A percentile compares a stretch with the other conserved stretches of the same genome.
Evolutionary conservation across 2,113 vertebrate genomes (phyloP).

Genomic region (Romanogobio albipinnatus): DNA sequence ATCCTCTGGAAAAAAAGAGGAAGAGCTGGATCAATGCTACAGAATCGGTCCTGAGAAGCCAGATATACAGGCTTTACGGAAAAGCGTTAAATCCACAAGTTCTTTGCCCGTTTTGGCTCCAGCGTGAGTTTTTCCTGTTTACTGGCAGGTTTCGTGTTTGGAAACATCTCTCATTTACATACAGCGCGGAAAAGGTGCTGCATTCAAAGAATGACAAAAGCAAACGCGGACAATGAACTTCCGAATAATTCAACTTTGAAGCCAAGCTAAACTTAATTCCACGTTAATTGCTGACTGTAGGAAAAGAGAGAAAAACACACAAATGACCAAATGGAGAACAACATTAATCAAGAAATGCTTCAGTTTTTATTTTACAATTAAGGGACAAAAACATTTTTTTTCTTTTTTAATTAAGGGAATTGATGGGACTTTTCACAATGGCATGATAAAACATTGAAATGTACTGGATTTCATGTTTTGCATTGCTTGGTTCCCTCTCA

Average conservation of each 20-base stretch:
- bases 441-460: conserved; percentile 94
- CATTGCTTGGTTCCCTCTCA: conserved; percentile 83
- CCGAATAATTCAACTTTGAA: conserved; percentile 6
- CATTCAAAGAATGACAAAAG: conserved; percentile 26
- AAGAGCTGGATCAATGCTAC: conserved; percentile 38
- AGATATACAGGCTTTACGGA: conserved; percentile 46
- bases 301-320: background rate
- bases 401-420: conserved; percentile 78
- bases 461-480: conserved; percentile 84
- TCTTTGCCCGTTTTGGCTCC: background rate
- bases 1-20: conserved; percentile 44
- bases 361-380: conserved; percentile 81
- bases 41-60: conserved; percentile 47
- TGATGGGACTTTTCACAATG: conserved; percentile 65
- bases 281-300: background rate
- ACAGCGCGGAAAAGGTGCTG: conserved; percentile 11
- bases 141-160: conserved; percentile 25
- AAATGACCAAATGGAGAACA: conserved; percentile 30
- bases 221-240: conserved; percentile 7
- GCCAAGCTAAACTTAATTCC: background rate
- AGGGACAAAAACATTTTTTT: conserved; percentile 75
- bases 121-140: conserved; percentile 7
- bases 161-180: conserved; percentile 50
- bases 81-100: conserved; percentile 46
- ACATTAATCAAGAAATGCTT: conserved; percentile 59